These are phyloP conservation scores for Herpetotheres cachinnans DNA, from an alignment of 2,113 vertebrate genomes.

Conservation along the genomic window DNA sequence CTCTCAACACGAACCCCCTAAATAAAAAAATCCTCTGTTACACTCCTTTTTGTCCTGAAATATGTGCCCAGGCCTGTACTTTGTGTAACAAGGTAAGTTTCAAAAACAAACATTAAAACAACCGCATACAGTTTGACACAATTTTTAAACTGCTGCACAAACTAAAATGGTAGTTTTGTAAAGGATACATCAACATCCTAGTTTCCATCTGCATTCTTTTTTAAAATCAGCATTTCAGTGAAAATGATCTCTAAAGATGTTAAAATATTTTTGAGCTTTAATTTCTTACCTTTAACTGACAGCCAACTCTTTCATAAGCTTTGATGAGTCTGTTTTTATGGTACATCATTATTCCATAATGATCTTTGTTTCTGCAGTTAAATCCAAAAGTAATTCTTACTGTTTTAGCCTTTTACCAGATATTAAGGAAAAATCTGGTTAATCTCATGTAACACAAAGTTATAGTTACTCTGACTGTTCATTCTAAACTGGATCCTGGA, in stretches of 20 bases:
- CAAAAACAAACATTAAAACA: background rate
- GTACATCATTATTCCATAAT: slow-evolving; percentile 98
- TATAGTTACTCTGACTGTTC: background rate
- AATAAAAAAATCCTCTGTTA: background rate
- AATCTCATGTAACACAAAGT: background rate
- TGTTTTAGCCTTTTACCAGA: slow-evolving; percentile 68
- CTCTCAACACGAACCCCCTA: background rate
- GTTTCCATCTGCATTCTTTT: background rate
- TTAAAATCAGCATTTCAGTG: accelerated
- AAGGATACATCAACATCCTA: background rate
- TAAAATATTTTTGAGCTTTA: background rate
- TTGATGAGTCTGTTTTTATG: slow-evolving; percentile 95
- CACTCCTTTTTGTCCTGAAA: background rate
- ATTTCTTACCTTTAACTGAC: slow-evolving; percentile 85
- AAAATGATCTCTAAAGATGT: background rate
- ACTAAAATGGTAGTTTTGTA: background rate
- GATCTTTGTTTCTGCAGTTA: slow-evolving; percentile 94
- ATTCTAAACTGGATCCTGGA: background rate
- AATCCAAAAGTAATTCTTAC: slow-evolving; percentile 92
- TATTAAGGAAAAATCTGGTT: slow-evolving; percentile 70
- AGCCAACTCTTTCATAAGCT: slow-evolving; percentile 91
- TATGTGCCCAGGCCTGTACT: accelerated
- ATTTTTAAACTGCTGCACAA: background rate
- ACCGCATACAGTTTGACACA: background rate
- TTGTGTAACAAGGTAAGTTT: background rate